Evolutionary conservation across 2,888 invertebrate genomes (phyloP).

Genomic region (Thymelicus acteon): DNA sequence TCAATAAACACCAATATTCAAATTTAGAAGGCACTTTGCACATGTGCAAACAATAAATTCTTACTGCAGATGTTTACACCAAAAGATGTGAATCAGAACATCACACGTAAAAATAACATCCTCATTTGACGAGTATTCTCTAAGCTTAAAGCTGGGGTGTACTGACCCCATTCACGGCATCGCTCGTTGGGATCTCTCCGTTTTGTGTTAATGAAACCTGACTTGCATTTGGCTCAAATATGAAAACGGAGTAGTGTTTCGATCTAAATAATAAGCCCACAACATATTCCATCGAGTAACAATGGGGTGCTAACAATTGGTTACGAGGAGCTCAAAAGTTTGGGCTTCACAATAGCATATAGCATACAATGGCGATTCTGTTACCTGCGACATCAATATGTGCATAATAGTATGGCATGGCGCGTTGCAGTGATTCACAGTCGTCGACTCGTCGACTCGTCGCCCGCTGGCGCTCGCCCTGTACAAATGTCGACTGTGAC

Average conservation of each 20-base stretch:
- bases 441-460: conserved; percentile 28
- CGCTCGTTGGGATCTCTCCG: neutral
- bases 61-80: conserved; percentile 13
- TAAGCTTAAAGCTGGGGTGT: neutral
- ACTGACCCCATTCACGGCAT: conserved; percentile 7
- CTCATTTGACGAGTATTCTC: neutral
- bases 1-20: neutral
- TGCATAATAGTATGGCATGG: conserved; percentile 73
- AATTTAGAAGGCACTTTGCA: conserved; percentile 6
- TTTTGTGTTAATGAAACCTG: conserved; percentile 3
- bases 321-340: conserved; percentile 75
- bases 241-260: conserved; percentile 55
- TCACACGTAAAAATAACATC: conserved; percentile 6
- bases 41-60: conserved; percentile 13
- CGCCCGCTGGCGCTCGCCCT: conserved; percentile 54
- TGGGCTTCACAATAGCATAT: conserved; percentile 75
- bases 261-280: conserved; percentile 64
- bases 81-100: conserved; percentile 7
- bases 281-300: conserved; percentile 60
- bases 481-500: conserved; percentile 52
- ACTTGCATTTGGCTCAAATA: conserved; percentile 17
- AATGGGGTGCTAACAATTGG: conserved; percentile 78
- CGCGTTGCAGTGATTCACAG: conserved; percentile 60
- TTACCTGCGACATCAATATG: conserved; percentile 80
- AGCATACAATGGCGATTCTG: conserved; percentile 79